phyloP scores from a whole-genome alignment of 2,797 vertebrate genomes.

The Kryptopterus vitreolus region DNA sequence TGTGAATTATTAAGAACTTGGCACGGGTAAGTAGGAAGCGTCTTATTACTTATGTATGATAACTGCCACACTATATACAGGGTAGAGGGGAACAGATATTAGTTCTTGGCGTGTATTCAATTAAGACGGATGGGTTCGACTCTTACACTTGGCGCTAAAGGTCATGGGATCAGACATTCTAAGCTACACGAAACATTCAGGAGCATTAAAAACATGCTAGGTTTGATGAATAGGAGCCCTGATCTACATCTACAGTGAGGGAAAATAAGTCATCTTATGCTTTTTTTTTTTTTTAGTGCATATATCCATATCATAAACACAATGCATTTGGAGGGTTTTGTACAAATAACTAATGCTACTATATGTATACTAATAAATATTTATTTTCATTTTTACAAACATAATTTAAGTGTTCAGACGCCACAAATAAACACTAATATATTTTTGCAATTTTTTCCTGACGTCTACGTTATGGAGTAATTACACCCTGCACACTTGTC shows the following conservation, averaged over 20 bases:
- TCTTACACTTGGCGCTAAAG: background rate
- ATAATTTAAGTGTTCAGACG: background rate
- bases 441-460: no score
- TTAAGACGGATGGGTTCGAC: background rate
- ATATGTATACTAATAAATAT: background rate
- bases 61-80: background rate
- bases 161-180: background rate
- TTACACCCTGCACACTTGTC: no score
- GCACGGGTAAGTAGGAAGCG: background rate
- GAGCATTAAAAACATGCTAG: background rate
- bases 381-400: background rate
- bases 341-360: background rate
- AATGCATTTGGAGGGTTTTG: background rate
- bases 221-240: background rate
- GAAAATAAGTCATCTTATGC: background rate
- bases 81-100: background rate
- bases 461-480: no score
- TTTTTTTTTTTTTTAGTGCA: background rate
- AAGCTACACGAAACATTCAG: background rate
- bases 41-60: background rate
- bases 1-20: background rate
- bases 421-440: background rate
- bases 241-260: conserved; percentile 1
- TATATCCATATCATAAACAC: background rate
- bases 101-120: background rate